Base-by-base conservation (phyloP, 2,888 invertebrate genomes). In the Parapristionchus giblindavisi region DNA sequence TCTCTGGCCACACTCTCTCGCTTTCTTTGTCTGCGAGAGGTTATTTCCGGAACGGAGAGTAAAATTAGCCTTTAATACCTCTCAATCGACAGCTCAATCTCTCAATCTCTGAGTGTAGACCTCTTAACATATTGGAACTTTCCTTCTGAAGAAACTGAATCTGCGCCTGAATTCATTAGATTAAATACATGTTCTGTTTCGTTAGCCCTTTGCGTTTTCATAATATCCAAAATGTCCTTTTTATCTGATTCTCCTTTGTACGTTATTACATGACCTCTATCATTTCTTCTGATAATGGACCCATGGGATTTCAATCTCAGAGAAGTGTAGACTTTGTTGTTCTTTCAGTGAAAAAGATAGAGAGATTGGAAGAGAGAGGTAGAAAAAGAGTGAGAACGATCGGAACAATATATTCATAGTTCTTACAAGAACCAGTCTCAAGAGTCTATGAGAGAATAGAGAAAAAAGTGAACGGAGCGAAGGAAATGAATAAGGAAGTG, bases 61-160 rank as follows among this genome's bases (percentile, higher is more conserved):
- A n/a, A n/a, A n/a, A n/a, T n/a, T 38, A 24, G 5, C 34, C 3
- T 51, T 11, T 17, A 29, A 32, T 3, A 72, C 72, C 72, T 72
- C 48, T 58, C 27, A 72, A 36, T 48, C 60, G 32, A 1, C 17
- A 5, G 1, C 21, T 48, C 43, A 72, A 34, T 60, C 72, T 52
- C 11, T 72, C 72, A 36, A 72, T 60, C 48, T 72, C 72, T 1
- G 32, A 32, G 29, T 72, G 72, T 14, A 72, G 27, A 48, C 72
- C 72, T 40, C 60, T 58, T 60, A 72, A 24, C 72, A 72, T 72
- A 29, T 40, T 43, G 4, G 34, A 40, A 32, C 72, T 36, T 54
- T 72, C 72, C 24, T 29, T 34, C 29, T 72, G 72, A 24, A 72
- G 72, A 38, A 72, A 72, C 0, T 40, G 21, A n/a, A 72, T 72